These are phyloP conservation scores for Octodonta nipae DNA, from an alignment of 2,888 invertebrate species.

Conservation along the genomic window DNA sequence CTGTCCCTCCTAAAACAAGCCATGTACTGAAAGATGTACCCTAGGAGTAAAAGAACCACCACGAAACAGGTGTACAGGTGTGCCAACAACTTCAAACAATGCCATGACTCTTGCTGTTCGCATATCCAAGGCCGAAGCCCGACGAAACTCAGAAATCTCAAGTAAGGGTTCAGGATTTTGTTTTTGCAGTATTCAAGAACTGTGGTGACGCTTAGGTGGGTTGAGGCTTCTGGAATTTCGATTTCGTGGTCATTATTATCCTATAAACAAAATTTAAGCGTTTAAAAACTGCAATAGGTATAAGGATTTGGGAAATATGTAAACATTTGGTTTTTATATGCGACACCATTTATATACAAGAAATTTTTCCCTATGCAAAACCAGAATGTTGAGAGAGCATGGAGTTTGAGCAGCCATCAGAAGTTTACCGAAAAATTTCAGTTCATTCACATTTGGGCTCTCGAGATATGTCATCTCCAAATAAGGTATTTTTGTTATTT, in stretches of 20 bases:
- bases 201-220: conserved; percentile 61
- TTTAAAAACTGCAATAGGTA: too few relatives aligned
- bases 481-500: too few relatives aligned
- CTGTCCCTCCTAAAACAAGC: conserved; percentile 61
- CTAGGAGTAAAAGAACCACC: conserved; percentile 24
- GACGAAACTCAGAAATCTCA: conserved; percentile 58
- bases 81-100: conserved; percentile 47
- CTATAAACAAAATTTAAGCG: conserved; percentile 34
- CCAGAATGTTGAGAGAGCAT: too few relatives aligned
- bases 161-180: conserved; percentile 66
- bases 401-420: too few relatives aligned
- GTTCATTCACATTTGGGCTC: too few relatives aligned
- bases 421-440: too few relatives aligned
- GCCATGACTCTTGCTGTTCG: conserved; percentile 47
- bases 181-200: conserved; percentile 69
- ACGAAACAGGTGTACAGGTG: conserved; percentile 49
- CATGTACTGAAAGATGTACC: conserved; percentile 66
- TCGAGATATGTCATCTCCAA: too few relatives aligned
- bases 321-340: too few relatives aligned
- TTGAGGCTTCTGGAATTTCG: conserved; percentile 34
- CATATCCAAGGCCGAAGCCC: conserved; percentile 58
- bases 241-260: conserved; percentile 58
- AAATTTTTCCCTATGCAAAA: too few relatives aligned
- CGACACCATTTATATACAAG: too few relatives aligned
- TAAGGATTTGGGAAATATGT: too few relatives aligned